Conservation (phyloP, 2,113 vertebrate species). For the Murina feae region DNA sequence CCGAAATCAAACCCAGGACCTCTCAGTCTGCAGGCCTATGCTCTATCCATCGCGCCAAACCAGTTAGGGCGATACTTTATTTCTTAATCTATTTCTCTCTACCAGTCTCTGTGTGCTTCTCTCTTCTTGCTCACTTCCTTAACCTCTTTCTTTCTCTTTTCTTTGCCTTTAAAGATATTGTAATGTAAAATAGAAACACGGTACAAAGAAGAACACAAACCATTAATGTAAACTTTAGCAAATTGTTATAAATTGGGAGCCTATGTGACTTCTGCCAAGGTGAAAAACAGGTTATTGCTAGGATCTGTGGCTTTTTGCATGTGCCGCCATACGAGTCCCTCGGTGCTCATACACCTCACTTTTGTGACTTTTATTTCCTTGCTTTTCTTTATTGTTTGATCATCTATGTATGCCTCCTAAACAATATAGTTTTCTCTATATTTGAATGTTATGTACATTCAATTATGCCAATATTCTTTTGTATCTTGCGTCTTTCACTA, state of each 20-base stretch:
- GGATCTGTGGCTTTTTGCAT: neutral
- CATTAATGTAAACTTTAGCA: neutral
- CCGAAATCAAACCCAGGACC: too few relatives aligned
- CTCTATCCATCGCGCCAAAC: too few relatives aligned
- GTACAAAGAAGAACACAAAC: neutral
- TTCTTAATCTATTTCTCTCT: neutral
- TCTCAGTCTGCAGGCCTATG: too few relatives aligned
- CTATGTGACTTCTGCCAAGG: neutral
- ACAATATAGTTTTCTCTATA: neutral
- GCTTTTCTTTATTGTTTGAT: neutral
- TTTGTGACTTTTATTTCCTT: neutral
- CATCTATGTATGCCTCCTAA: neutral
- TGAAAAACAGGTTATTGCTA: neutral
- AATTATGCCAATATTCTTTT: neutral
- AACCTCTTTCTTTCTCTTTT: neutral
- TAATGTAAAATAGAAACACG: neutral
- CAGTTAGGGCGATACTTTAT: neutral
- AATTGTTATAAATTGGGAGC: neutral
- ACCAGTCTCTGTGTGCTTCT: neutral
- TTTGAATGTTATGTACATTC: neutral
- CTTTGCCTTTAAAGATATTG: neutral
- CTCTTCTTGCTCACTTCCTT: neutral
- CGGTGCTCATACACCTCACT: neutral
- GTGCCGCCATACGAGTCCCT: rapidly evolving
- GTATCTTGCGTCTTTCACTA: neutral